Percentiles rank a stretch among this genome's conserved stretches.
These are phyloP conservation scores for Oscheius sp. DNA, from an alignment of 2,888 invertebrate species.

Conservation along the genomic window DNA sequence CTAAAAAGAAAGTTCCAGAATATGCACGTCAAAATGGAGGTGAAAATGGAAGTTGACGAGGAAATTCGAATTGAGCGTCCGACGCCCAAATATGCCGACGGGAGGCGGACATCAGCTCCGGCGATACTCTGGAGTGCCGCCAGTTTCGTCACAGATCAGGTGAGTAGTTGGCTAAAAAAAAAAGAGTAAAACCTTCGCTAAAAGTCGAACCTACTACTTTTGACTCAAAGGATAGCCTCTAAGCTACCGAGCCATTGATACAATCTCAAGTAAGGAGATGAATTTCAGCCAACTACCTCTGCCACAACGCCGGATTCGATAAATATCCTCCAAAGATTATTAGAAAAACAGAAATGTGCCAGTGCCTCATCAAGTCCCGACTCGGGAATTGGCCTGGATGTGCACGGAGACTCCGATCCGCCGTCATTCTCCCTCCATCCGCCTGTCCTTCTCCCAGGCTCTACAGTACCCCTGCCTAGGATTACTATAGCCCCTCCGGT, in stretches of 20 bases:
- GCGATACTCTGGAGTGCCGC: slow-evolving; percentile 56
- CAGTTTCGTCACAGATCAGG: slow-evolving; percentile 36
- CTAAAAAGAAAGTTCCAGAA: neutral
- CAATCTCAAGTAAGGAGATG: neutral
- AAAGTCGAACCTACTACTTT: neutral
- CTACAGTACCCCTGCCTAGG: slow-evolving; percentile 7
- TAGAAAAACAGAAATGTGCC: slow-evolving; percentile 31
- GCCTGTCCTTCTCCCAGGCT: slow-evolving; percentile 1
- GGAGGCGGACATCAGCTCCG: slow-evolving; percentile 60
- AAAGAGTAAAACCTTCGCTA: neutral
- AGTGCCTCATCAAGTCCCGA: slow-evolving; percentile 28
- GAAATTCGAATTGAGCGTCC: slow-evolving; percentile 43
- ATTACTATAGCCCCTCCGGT: slow-evolving; percentile 21
- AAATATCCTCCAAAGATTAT: slow-evolving; percentile 23
- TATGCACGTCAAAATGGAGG: neutral
- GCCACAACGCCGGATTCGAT: slow-evolving; percentile 18
- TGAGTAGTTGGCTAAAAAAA: neutral
- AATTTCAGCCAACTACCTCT: slow-evolving; percentile 9
- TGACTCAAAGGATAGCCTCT: too few species aligned
- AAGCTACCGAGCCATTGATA: neutral
- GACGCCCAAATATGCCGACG: slow-evolving; percentile 53
- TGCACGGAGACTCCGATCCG: neutral
- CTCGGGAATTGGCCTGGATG: slow-evolving; percentile 26
- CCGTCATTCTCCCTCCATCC: slow-evolving; percentile 18
- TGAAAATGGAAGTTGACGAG: slow-evolving; percentile 31